These are phyloP conservation scores for Ichneumon xanthorius DNA, from an alignment of 2,888 invertebrate genomes.

Conservation along the genomic window DNA sequence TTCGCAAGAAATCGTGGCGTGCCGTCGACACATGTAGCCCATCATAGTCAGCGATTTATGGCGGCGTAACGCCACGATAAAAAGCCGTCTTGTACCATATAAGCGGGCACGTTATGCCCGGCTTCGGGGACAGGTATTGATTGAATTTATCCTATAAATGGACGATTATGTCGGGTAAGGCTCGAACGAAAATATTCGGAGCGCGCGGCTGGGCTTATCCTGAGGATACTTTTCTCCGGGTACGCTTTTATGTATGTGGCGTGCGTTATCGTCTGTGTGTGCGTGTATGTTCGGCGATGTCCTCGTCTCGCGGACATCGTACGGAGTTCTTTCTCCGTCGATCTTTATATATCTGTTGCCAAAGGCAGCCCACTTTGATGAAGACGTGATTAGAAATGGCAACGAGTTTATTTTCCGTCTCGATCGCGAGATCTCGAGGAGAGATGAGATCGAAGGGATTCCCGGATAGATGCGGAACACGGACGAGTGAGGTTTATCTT, in stretches of 20 bases:
- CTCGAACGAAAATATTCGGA: slow-evolving; percentile 71
- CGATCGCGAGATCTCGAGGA: slow-evolving; percentile 4
- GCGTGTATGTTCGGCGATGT: neutral
- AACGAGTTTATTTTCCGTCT: slow-evolving; percentile 70
- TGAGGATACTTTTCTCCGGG: slow-evolving; percentile 17
- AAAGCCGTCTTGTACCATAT: slow-evolving; percentile 80
- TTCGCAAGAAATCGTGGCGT: slow-evolving; percentile 83
- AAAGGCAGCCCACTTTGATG: slow-evolving; percentile 65
- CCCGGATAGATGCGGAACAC: neutral
- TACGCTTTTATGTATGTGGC: neutral
- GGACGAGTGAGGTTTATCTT: neutral
- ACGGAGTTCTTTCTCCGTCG: neutral
- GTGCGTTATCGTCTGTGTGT: neutral
- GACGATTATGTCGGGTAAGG: slow-evolving; percentile 75
- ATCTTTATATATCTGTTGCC: slow-evolving; percentile 29
- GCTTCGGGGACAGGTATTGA: slow-evolving; percentile 77
- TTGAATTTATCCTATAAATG: slow-evolving; percentile 83
- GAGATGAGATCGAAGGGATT: slow-evolving; percentile 7
- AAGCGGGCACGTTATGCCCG: slow-evolving; percentile 76
- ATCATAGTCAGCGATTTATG: slow-evolving; percentile 84
- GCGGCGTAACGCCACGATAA: slow-evolving; percentile 81
- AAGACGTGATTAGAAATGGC: slow-evolving; percentile 76
- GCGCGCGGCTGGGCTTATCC: slow-evolving; percentile 56
- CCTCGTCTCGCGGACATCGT: slow-evolving; percentile 12
- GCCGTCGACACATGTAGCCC: slow-evolving; percentile 84